phyloP scores from a whole-genome alignment of 1,140 invertebrate species.

The Scaptomyza graminum region DNA sequence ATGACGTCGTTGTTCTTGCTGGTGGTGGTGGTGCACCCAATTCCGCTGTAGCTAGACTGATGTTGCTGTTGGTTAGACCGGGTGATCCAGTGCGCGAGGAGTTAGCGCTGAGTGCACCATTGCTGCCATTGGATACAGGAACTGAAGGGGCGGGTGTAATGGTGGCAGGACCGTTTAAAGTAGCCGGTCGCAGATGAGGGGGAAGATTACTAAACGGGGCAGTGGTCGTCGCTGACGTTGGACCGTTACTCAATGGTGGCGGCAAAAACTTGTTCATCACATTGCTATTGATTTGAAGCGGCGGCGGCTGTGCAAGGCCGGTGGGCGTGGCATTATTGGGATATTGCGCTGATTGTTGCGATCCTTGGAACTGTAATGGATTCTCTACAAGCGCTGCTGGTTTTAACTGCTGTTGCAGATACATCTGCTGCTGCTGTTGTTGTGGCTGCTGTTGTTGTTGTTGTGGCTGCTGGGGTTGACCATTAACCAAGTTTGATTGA shows the following conservation, averaged over 20 bases:
- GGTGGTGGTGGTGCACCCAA: constrained; percentile 11
- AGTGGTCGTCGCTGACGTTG: constrained; percentile 11
- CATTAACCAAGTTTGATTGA: constrained; percentile 51
- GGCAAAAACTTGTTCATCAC: constrained; percentile 71
- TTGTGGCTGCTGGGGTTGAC: constrained; percentile 49
- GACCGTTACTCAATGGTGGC: constrained; percentile 36
- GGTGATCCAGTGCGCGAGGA: constrained; percentile 78
- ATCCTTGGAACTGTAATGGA: constrained; percentile 36
- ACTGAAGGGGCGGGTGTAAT: neutral
- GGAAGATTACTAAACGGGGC: constrained; percentile 48
- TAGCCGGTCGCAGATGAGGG: neutral
- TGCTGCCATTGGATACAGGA: constrained; percentile 52
- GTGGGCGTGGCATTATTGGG: constrained; percentile 22
- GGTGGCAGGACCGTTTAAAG: too few species aligned
- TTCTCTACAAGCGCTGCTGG: neutral
- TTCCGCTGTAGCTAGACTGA: neutral
- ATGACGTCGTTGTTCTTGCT: neutral
- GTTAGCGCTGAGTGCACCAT: constrained; percentile 59
- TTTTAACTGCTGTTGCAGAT: constrained; percentile 27
- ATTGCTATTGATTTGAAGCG: constrained; percentile 51
- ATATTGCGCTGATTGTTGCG: constrained; percentile 34
- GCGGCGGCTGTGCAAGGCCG: constrained; percentile 19
- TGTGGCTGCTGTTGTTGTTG: constrained; percentile 26
- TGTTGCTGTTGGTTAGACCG: constrained; percentile 27
- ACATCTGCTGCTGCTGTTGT: constrained; percentile 22